A percentile compares a stretch with the other conserved stretches of the same genome.
Evolutionary conservation across 2,797 vertebrate species (phyloP).

Genomic region (Hylomyscus alleni): DNA sequence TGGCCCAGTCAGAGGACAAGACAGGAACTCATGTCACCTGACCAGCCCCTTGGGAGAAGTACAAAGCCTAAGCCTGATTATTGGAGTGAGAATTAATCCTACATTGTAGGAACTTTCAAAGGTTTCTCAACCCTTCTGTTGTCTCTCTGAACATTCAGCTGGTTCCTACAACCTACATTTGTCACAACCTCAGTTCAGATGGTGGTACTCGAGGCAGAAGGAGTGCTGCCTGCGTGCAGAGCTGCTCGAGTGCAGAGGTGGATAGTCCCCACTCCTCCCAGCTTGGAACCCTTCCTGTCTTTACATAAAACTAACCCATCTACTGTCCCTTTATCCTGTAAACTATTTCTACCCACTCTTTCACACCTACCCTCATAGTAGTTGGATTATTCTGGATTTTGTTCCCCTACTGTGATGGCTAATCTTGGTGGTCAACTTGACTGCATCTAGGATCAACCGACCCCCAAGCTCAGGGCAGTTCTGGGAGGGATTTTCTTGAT

Average conservation of each 20-base stretch:
- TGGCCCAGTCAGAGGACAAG: not conserved
- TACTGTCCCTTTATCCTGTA: not conserved
- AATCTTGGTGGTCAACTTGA: not conserved
- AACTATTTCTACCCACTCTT: not conserved
- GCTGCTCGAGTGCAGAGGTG: fast-evolving
- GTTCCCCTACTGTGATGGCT: not conserved
- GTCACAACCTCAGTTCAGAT: not conserved
- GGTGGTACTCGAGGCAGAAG: too few species aligned
- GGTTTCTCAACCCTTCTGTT: not conserved
- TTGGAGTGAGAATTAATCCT: not conserved
- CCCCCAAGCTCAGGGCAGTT: not conserved
- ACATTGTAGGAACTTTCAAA: not conserved
- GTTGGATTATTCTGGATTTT: not conserved
- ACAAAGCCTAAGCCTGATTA: not conserved
- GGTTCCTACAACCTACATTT: not conserved
- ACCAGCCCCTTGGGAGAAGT: not conserved
- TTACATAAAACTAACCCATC: not conserved
- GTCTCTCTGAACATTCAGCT: not conserved
- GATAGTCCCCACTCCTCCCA: not conserved
- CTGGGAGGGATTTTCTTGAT: not conserved
- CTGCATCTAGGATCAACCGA: not conserved
- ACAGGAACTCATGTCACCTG: not conserved
- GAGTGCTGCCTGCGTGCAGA: fast-evolving
- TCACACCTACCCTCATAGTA: not conserved
- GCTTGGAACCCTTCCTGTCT: not conserved